Conservation (phyloP, 1,140 invertebrate species). For the Ctenoplectra terminalis region DNA sequence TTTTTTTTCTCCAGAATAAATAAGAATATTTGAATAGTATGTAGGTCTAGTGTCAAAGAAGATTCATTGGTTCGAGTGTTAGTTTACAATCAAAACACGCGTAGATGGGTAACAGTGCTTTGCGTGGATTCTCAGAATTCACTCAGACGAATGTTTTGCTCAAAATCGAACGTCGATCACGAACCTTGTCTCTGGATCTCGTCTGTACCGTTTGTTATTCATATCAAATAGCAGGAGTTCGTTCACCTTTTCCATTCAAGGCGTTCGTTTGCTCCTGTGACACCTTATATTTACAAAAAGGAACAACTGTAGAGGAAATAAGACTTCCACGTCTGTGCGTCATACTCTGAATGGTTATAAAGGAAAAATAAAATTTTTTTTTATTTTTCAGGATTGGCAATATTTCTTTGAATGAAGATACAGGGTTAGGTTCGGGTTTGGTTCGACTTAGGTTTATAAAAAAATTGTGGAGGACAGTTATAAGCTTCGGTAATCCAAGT, state of each 20-base stretch:
- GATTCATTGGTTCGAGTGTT: background rate
- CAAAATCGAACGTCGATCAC: slow-evolving; percentile 4
- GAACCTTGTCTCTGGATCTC: background rate
- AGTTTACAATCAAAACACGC: background rate
- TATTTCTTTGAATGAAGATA: too few species aligned
- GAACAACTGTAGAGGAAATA: background rate
- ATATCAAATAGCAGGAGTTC: background rate
- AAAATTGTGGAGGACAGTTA: too few species aligned
- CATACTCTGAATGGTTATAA: too few species aligned
- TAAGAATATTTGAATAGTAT: too few species aligned
- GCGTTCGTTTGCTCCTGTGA: background rate
- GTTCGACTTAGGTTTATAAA: too few species aligned
- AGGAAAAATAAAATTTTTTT: too few species aligned
- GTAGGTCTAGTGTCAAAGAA: too few species aligned
- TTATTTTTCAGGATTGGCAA: too few species aligned
- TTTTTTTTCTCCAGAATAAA: too few species aligned
- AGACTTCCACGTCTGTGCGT: background rate
- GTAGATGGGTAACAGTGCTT: background rate
- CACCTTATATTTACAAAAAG: too few species aligned
- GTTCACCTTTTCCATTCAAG: slow-evolving; percentile 6
- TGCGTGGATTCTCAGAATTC: slow-evolving; percentile 20
- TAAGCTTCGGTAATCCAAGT: too few species aligned
- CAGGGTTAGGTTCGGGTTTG: too few species aligned
- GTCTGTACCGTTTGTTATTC: background rate
- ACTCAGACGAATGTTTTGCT: background rate